Base-by-base conservation (phyloP, 1,140 invertebrate species). In the Bombus pascuorum region DNA sequence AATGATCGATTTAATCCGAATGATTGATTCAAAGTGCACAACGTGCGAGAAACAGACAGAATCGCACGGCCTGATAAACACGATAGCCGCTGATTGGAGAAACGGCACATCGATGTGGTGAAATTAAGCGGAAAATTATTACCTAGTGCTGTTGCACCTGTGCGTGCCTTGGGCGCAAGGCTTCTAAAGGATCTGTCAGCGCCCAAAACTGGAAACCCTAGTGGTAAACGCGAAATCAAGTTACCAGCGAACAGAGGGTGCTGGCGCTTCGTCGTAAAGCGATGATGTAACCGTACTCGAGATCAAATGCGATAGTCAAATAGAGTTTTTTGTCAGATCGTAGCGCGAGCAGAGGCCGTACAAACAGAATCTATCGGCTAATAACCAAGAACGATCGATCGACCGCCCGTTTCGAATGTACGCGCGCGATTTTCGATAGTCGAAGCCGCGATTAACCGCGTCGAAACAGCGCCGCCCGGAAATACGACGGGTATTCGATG, bases 91-190 rank as follows among this genome's bases (percentile, higher is more conserved):
- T 34, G 44, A 37, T 28, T 13, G 5, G 47, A 71, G 62, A 25
- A 65, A 37, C 13, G 53, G 47, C 53, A 72, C 44, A 47, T 84
- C 32, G 53, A 62, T 13, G 9, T n/a, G 32, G 65, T 1, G 66
- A 71, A 84, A 84, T 84, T 79, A 84, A 71, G 53, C 59, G 83
- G 75, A 62, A 84, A 84, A 84, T 84, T 57, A 79, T 84, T 79
- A 71, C 53, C n/a, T 34, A 15, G 53, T 5, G 5, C 6, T n/a
- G 18, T 53, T 22, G 8, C 22, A 25, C 0, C 12, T 13, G 9
- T 15, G 18, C 4, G 12, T 32, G 37, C 59, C 1, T 47, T 13
- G 8, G 9, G 25, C 25, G 37, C 8, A 8, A 37, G n/a, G 18
- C 8, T 44, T 80, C 39, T 10, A 53, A 66, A 72, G 25, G 22